Evolutionary conservation across 1,140 invertebrate genomes (phyloP).

Genomic region (Listronotus oregonensis): DNA sequence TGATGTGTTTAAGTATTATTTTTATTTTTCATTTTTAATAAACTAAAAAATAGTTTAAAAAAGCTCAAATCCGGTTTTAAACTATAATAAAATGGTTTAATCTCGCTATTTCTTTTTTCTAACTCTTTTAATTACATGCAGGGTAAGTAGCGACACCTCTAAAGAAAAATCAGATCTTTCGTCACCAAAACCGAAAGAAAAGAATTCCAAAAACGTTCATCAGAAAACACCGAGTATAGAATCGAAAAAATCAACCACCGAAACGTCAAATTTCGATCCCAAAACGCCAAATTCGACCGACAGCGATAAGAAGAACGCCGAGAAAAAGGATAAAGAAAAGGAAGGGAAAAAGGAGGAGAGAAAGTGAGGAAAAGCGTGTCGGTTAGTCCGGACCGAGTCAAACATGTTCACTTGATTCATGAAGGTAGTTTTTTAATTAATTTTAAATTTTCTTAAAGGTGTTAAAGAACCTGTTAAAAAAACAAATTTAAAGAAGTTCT

Average conservation of each 20-base stretch:
- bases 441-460: too few species aligned
- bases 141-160: slow-evolving; percentile 1
- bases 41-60: too few species aligned
- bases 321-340: slow-evolving; percentile 28
- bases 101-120: too few species aligned
- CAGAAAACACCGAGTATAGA: slow-evolving; percentile 49
- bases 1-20: too few species aligned
- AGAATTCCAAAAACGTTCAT: slow-evolving; percentile 25
- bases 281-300: slow-evolving; percentile 47
- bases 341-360: slow-evolving; percentile 37
- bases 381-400: slow-evolving; percentile 47
- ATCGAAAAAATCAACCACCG: slow-evolving; percentile 44
- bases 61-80: too few species aligned
- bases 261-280: slow-evolving; percentile 38
- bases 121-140: neutral
- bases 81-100: too few species aligned
- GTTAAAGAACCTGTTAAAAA: too few species aligned
- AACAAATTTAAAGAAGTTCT: too few species aligned
- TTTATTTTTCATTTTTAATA: too few species aligned
- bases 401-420: slow-evolving; percentile 48
- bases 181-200: slow-evolving; percentile 39
- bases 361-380: slow-evolving; percentile 47
- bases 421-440: slow-evolving; percentile 25
- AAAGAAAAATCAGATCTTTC: slow-evolving; percentile 31
- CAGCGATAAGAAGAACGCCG: slow-evolving; percentile 38